Percentiles rank a stretch among this genome's conserved stretches.
Evolutionary conservation across 1,140 invertebrate genomes (phyloP).

Genomic region (Goniozus legneri): DNA sequence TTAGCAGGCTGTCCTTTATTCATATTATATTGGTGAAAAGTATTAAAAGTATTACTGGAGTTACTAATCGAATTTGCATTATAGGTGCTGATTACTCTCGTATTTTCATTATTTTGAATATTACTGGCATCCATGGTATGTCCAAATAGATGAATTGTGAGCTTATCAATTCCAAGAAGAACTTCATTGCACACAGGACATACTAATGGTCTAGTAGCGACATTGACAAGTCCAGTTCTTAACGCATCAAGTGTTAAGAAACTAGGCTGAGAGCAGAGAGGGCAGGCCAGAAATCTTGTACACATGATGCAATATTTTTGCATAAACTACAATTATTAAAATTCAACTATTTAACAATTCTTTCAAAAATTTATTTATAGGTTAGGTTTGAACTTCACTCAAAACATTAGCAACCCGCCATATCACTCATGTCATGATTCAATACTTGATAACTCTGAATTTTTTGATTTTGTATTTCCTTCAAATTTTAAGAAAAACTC

Average conservation of each 20-base stretch:
- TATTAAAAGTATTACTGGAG: neutral
- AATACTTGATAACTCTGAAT: too few species aligned
- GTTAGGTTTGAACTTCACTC: too few species aligned
- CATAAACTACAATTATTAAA: neutral
- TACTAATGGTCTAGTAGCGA: slow-evolving; percentile 67
- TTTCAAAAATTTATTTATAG: too few species aligned
- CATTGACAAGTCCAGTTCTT: slow-evolving; percentile 67
- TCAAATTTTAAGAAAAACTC: too few species aligned
- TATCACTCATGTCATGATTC: too few species aligned
- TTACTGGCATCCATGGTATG: slow-evolving; percentile 54
- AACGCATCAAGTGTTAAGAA: slow-evolving; percentile 69
- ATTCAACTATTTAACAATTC: too few species aligned
- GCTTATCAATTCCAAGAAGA: slow-evolving; percentile 72
- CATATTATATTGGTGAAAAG: neutral
- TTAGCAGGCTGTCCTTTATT: neutral
- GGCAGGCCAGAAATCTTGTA: slow-evolving; percentile 66
- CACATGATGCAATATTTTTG: slow-evolving; percentile 52
- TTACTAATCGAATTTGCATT: neutral
- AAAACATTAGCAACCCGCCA: too few species aligned
- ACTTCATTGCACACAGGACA: slow-evolving; percentile 76
- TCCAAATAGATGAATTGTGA: slow-evolving; percentile 79
- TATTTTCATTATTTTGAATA: slow-evolving; percentile 1
- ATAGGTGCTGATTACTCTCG: neutral
- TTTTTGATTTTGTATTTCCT: too few species aligned
- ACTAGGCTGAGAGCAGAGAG: slow-evolving; percentile 69